Percentiles rank a stretch among this genome's conserved stretches.
Conservation (phyloP, 2,888 invertebrate species). For the Bellardia pandia region DNA sequence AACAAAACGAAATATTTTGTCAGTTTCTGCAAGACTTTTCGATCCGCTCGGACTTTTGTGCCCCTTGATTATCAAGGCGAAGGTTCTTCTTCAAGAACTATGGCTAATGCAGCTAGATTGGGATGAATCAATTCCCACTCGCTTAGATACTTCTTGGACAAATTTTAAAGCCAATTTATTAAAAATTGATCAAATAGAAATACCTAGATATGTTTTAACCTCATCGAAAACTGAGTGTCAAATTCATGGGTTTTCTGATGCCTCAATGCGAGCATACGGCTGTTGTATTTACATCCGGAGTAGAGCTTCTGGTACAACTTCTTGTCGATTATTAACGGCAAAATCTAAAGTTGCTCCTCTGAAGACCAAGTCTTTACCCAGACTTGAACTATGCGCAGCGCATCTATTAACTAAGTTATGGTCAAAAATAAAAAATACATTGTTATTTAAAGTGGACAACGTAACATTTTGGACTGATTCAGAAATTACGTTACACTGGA, state of each 20-base stretch:
- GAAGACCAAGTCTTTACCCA: too few relatives aligned
- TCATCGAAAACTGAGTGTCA: too few relatives aligned
- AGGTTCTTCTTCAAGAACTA: slow-evolving; percentile 4
- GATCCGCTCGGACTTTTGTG: too few relatives aligned
- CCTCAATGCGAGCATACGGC: too few relatives aligned
- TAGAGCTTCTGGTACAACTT: too few relatives aligned
- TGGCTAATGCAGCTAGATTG: neutral
- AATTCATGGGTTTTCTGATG: too few relatives aligned
- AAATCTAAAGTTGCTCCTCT: too few relatives aligned
- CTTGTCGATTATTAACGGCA: too few relatives aligned
- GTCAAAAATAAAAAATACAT: neutral
- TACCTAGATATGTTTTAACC: too few relatives aligned
- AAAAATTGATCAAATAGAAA: too few relatives aligned
- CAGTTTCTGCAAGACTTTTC: neutral
- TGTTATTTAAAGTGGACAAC: neutral
- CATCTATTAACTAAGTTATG: neutral
- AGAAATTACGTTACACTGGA: slow-evolving; percentile 25
- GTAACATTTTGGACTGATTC: slow-evolving; percentile 14
- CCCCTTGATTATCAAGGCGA: neutral
- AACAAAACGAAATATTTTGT: neutral
- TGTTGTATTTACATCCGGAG: too few relatives aligned
- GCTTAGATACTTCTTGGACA: neutral
- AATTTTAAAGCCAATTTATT: neutral
- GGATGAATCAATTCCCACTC: neutral
- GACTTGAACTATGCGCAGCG: too few relatives aligned